phyloP scores from a whole-genome alignment of 2,888 invertebrate species.

The Drosophila crucigera region DNA sequence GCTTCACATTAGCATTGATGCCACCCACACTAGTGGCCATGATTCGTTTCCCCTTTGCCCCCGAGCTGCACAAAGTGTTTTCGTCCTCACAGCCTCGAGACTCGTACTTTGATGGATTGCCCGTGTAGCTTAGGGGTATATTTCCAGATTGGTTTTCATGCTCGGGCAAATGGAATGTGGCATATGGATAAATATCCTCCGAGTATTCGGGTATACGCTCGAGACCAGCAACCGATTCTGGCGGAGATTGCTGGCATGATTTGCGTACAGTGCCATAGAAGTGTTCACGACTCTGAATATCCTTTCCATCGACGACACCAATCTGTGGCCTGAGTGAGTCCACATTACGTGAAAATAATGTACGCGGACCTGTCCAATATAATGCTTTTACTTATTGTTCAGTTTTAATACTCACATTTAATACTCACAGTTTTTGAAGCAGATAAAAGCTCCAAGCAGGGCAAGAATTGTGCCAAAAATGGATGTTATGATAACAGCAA shows the following conservation, averaged over 20 bases:
- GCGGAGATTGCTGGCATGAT: conserved; percentile 85
- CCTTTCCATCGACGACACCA: conserved; percentile 67
- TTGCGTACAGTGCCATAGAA: conserved; percentile 87
- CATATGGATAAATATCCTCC: conserved; percentile 88
- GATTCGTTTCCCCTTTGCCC: conserved; percentile 74
- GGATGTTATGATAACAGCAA: conserved; percentile 83
- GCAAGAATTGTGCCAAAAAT: conserved; percentile 86
- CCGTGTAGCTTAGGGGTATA: conserved; percentile 83
- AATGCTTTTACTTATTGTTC: no score
- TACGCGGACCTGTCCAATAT: conserved; percentile 73
- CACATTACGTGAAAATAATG: conserved; percentile 74
- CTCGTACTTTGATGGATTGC: conserved; percentile 78
- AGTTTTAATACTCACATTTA: not conserved
- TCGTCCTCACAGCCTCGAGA: conserved; percentile 74
- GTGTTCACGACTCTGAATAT: conserved; percentile 86
- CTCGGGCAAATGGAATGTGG: conserved; percentile 87
- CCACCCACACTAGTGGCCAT: conserved; percentile 61
- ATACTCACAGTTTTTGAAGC: conserved; percentile 86
- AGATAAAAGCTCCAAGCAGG: conserved; percentile 87
- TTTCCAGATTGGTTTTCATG: conserved; percentile 87
- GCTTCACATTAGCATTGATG: conserved; percentile 59
- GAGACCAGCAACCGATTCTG: conserved; percentile 84
- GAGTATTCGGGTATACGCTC: conserved; percentile 88
- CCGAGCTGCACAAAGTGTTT: conserved; percentile 70
- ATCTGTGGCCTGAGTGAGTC: conserved; percentile 74